These are phyloP conservation scores for Candoia aspera DNA, from an alignment of 2,113 vertebrate genomes.

Conservation along the genomic window DNA sequence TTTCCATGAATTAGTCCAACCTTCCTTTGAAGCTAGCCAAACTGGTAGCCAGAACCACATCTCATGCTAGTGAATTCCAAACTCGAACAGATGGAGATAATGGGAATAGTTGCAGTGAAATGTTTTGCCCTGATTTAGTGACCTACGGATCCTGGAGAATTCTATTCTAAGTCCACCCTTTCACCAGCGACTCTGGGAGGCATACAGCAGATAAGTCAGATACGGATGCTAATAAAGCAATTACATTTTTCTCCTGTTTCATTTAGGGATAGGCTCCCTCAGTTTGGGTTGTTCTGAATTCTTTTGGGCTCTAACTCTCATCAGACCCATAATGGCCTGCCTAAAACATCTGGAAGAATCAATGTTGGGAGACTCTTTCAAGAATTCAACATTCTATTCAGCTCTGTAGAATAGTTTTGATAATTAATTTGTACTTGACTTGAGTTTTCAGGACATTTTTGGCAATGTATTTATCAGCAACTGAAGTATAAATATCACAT, in stretches of 20 bases:
- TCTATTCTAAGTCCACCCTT: not conserved
- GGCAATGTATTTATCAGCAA: not conserved
- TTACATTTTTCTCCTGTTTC: not conserved
- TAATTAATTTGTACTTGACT: not conserved
- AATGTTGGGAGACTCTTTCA: not conserved
- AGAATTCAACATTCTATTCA: not conserved
- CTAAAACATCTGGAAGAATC: not conserved
- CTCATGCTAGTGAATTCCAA: not conserved
- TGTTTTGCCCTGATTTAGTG: not conserved
- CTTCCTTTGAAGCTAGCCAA: not conserved
- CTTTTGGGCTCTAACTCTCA: not conserved
- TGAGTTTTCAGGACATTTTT: not conserved
- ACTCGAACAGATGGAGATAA: not conserved
- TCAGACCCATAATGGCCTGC: not conserved
- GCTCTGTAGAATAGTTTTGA: not conserved
- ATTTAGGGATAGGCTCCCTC: not conserved
- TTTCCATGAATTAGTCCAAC: not conserved
- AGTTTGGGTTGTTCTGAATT: not conserved
- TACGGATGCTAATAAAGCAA: not conserved
- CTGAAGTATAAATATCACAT: not conserved
- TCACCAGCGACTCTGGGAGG: not conserved
- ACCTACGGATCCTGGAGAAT: not conserved
- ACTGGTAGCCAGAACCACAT: not conserved
- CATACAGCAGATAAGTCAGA: not conserved
- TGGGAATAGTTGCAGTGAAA: not conserved